Conservation (phyloP, 2,113 vertebrate genomes). For the Rhynchopsitta pachyrhyncha region DNA sequence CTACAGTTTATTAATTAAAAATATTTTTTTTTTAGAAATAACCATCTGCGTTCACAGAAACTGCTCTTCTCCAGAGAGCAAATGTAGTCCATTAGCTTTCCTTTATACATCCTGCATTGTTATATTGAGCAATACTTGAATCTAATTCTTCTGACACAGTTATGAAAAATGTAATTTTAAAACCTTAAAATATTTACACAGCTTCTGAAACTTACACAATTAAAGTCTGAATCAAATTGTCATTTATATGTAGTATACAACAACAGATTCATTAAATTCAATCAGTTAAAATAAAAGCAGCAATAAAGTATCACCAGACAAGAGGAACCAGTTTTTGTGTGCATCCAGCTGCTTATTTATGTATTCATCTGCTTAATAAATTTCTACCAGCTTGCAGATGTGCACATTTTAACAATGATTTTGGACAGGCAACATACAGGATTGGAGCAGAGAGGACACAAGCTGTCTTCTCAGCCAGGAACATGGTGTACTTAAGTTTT, state of each 20-base stretch:
- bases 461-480: not conserved
- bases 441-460: not conserved
- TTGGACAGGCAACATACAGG: not conserved
- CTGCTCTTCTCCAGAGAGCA: constrained; percentile 1
- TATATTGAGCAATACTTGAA: constrained; percentile 12
- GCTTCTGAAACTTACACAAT: constrained; percentile 1
- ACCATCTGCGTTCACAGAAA: not conserved
- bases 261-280: not conserved
- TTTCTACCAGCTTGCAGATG: not conserved
- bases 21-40: not conserved
- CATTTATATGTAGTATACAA: not conserved
- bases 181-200: constrained; percentile 47
- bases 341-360: constrained; percentile 29
- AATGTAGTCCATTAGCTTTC: constrained; percentile 32
- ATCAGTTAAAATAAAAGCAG: constrained; percentile 18
- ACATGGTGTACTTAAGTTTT: not conserved
- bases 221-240: constrained; percentile 24
- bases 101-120: not conserved
- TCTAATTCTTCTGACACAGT: constrained; percentile 24
- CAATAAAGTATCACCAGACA: constrained; percentile 20
- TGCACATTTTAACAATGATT: not conserved
- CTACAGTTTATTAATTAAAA: constrained; percentile 15
- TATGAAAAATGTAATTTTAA: constrained; percentile 48
- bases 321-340: not conserved
- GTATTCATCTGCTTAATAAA: not conserved